Conservation (phyloP, 2,797 vertebrate genomes). For the Gorsachius magnificus region DNA sequence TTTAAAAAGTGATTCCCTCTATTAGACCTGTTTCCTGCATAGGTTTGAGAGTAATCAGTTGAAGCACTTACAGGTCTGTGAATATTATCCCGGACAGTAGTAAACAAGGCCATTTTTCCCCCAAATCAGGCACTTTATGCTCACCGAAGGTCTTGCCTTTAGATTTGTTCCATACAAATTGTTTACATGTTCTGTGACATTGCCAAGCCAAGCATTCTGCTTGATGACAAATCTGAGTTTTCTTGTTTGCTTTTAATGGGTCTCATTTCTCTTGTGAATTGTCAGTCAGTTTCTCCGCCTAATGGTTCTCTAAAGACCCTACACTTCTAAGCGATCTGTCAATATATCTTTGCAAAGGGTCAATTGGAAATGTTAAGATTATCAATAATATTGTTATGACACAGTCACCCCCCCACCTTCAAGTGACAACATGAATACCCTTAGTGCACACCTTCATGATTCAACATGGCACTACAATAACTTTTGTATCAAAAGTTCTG, state of each 20-base stretch:
- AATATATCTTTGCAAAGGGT: not conserved
- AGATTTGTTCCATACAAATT: not conserved
- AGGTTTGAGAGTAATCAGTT: not conserved
- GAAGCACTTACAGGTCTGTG: not conserved
- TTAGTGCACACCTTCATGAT: not conserved
- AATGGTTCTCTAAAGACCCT: not conserved
- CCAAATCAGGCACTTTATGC: not conserved
- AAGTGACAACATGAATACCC: not conserved
- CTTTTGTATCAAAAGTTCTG: not conserved
- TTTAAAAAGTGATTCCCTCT: not conserved
- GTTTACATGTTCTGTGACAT: not conserved
- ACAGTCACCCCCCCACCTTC: not conserved
- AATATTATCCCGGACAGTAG: not conserved
- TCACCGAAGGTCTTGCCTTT: not conserved
- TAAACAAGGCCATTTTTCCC: not conserved
- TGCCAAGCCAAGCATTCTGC: not conserved
- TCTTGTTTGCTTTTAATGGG: not conserved
- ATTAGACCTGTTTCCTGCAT: not conserved
- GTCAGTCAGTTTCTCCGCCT: not conserved
- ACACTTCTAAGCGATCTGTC: not conserved
- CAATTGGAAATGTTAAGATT: not conserved
- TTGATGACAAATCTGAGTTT: not conserved
- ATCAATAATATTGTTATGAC: not conserved
- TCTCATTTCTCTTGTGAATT: not conserved
- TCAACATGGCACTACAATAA: not conserved